Base-by-base conservation (phyloP, 2,888 invertebrate genomes). In the Lypha dubia region DNA sequence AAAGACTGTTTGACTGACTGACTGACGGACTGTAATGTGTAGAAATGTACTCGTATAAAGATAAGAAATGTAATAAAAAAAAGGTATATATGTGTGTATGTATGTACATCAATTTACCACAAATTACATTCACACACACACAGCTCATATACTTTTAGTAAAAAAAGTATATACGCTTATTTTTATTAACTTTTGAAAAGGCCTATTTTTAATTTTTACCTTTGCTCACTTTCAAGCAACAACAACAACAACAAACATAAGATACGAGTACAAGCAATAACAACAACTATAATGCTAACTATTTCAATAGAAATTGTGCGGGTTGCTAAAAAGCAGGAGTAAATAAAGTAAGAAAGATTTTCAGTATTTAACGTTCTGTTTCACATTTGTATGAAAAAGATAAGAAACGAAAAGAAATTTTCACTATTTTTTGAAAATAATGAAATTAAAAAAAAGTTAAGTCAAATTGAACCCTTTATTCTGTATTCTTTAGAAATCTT, bases 21-120 rank as follows among this genome's bases (percentile, higher is more conserved):
- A 17, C 22, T 44, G 63, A 46, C 24, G 17, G 22, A 8, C 15
- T 22, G 49, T 62, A 51, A 67, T 49, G 28, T 65, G 7, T 41
- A 51, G 49, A 60, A 68, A 74, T 49, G 60, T 68, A n/a, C n/a
- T n/a, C n/a, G n/a, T n/a, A 13, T 63, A 15, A 67, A 76, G 60
- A 84, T 76, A 84, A 80, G 71, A 71, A 65, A 65, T 51, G 51
- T 58, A 62, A 80, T 65, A 70, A 68, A 75, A 75, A 46, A 49
- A 63, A 24, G 46, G 24, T 7, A 65, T 38, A 46, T n/a, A n/a
- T n/a, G n/a, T n/a, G n/a, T n/a, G n/a, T n/a, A n/a, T n/a, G n/a
- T n/a, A n/a, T n/a, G n/a, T n/a, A n/a, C n/a, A n/a, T n/a, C n/a
- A n/a, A n/a, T 53, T 17, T 56, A 35, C n/a, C 35, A 28, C 38